Base-by-base conservation (phyloP, 2,888 invertebrate genomes). In the Chymomyza amoena region DNA sequence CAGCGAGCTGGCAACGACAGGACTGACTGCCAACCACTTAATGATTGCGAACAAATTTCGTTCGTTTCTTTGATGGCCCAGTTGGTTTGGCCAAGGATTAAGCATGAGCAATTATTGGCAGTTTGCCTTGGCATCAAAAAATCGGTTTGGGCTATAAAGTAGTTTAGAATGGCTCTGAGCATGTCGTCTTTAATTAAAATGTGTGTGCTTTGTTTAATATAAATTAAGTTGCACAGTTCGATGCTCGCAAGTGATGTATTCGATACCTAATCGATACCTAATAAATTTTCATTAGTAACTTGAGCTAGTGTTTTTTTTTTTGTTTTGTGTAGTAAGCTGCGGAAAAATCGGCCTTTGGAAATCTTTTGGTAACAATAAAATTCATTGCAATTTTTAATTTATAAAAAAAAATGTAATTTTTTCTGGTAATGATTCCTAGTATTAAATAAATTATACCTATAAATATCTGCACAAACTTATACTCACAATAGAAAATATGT, bases 11-110 rank as follows among this genome's bases (percentile, higher is more conserved):
- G 54, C 65, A 25, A 15, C 56, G 68, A 54, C 66, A 60, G 28
- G 25, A n/a, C 57, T 18, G 18, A 25, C 32, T 32, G 39, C 36
- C 28, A 57, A 62, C 73, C 80, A 73, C 74, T 76, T 76, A 84
- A 79, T 81, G 78, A 87, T 75, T 75, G 78, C 68, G 61, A 70
- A 54, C 70, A 73, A 71, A 70, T 69, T 67, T 52, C 68, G 72
- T 67, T 52, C 68, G 72, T 57, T 72, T 74, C 68, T 61, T 63
- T 57, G 73, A 50, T n/a, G 36, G 66, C 69, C 70, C 61, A 25
- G 57, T 70, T 54, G 59, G 18, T 64, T 57, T 68, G 75, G 77
- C 66, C 70, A 75, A 61, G 67, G 64, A 66, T 73, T 74, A 57
- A 70, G 70, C 69, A 76, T 64, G 70, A 63, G 70, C 69, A 76